Base-by-base conservation (phyloP, 2,797 vertebrate genomes). In the Rallus crepitans region DNA sequence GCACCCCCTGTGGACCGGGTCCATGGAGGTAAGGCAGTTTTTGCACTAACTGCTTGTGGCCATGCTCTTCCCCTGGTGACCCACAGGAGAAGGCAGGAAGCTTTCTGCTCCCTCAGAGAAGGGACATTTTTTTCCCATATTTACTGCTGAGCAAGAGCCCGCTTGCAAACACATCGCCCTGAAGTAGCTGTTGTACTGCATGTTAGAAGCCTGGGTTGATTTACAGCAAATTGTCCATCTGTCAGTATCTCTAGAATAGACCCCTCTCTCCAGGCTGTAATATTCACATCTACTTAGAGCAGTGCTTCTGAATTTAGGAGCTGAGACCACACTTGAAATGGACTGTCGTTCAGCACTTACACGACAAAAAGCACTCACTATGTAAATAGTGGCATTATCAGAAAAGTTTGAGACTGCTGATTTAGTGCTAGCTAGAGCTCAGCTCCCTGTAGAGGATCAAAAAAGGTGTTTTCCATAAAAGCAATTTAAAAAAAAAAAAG, bases 251-350 rank as follows among this genome's bases (percentile, higher is more conserved):
- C 68, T 61, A 82, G 81, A 92, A 75, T 59, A 89, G 83, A 76
- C 35, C 19, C 35, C 68, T 47, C 77, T 91, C 65, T 57, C 81
- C 90, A 76, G 59, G 33, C 84, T 75, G 71, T 75, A 81, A 89
- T 87, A 90, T 65, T 82, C 57, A 63, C 76, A 68, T 64, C 87
- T 82, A 82, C 76, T 61, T 93, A 95, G 84, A 0, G 1, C 30
- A 82, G 85, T 81, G 61, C 77, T 79, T 93, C 85, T 91, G 71
- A 75, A 85, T 89, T 89, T 91, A 79, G 81, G 88, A 89, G 77
- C 77, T 79, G 81, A 91, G 63, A 56, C 81, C 77, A 50, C 61
- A 70, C 81, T 85, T 91, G 84, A 85, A 82, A 66, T 35, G 75
- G 72, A 66, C 66, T 57, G 77, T 70, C 20, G 1, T 84, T 89